phyloP scores from a whole-genome alignment of 2,113 vertebrate species.

The Thalassarche chlororhynchos region DNA sequence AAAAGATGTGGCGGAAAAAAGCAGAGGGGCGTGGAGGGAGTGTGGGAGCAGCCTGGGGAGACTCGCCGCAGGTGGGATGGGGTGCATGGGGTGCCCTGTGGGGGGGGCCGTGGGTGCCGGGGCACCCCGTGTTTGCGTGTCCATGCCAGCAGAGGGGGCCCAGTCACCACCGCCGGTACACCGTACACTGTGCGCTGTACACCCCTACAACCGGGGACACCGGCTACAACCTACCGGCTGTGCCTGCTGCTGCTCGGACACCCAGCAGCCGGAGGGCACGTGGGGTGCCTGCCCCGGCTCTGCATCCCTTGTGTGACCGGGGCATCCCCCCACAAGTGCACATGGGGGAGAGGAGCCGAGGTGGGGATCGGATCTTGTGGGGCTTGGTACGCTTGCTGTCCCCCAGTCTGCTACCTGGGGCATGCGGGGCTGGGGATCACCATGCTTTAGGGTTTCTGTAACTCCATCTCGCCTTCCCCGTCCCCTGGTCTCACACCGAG shows the following conservation, averaged over 20 bases:
- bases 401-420: neutral
- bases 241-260: rapidly evolving
- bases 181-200: rapidly evolving
- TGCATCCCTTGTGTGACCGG: neutral
- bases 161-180: neutral
- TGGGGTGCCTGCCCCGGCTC: rapidly evolving
- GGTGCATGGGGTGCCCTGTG: too few species aligned
- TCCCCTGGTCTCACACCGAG: rapidly evolving
- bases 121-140: neutral
- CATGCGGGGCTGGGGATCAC: rapidly evolving
- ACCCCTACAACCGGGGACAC: neutral
- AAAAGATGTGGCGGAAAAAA: rapidly evolving
- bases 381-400: neutral
- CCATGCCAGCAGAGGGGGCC: neutral
- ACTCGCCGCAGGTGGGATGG: neutral
- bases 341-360: neutral
- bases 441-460: neutral
- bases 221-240: rapidly evolving
- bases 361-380: rapidly evolving
- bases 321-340: neutral
- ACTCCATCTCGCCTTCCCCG: rapidly evolving
- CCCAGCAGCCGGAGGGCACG: rapidly evolving
- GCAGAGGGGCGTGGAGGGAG: neutral
- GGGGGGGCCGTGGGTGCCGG: neutral
- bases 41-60: neutral